Percentiles rank a stretch among this genome's conserved stretches.
Conservation (phyloP, 35 echinoderm and acorn worm species). For the Acanthaster planci region DNA sequence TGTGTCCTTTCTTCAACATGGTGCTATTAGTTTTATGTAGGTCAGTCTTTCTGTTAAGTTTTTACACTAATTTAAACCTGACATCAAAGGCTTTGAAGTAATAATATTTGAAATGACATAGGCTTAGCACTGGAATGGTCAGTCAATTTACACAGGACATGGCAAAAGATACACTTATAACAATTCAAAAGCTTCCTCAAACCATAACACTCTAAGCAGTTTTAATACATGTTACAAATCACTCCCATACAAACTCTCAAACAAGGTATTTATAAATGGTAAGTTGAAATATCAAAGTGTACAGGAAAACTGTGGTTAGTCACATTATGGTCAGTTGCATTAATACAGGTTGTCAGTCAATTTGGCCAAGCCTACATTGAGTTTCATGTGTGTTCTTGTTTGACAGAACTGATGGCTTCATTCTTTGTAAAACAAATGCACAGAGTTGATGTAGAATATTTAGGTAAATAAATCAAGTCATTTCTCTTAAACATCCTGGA, state of each 20-base stretch:
- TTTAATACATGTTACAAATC: background rate
- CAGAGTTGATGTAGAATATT: background rate
- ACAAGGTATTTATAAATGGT: background rate
- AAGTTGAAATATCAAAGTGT: too few species aligned
- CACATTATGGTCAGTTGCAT: background rate
- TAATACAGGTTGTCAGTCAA: background rate
- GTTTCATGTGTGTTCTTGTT: background rate
- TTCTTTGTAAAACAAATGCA: slow-evolving; percentile 7
- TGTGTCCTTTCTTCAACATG: background rate
- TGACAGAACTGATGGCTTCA: background rate
- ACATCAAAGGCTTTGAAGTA: background rate
- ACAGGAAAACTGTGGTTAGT: background rate
- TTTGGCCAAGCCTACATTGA: background rate
- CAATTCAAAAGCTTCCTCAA: background rate
- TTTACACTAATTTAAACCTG: background rate
- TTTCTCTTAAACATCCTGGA: background rate
- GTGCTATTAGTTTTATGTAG: background rate
- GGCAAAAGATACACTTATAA: background rate
- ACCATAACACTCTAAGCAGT: background rate
- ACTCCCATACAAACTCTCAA: background rate
- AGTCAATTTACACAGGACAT: background rate
- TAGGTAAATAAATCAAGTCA: background rate
- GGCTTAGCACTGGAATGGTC: background rate
- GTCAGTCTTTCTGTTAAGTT: slow-evolving; percentile 3
- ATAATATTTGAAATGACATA: background rate